Evolutionary conservation across 2,113 vertebrate species (phyloP), one percentile per base, ranked within the genome.

Genomic region (Rostratula benghalensis): DNA sequence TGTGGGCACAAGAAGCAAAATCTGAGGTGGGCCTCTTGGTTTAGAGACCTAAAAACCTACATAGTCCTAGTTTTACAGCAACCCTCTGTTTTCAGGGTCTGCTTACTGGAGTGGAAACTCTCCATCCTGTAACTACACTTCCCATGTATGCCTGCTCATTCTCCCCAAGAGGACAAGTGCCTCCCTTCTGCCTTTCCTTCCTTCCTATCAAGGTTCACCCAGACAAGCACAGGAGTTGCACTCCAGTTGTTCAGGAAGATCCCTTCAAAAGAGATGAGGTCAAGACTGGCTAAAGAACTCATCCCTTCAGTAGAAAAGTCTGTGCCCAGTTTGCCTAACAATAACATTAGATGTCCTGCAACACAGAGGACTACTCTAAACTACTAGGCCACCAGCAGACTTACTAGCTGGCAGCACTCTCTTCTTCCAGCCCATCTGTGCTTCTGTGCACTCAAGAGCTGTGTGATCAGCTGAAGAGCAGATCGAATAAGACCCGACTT

Each of bases 141-240:
- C 20, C 35, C 24, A 19, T 13, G 18, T 50, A 27, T 6, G 10
- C 10, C 46, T 74, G 12, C 14, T n/a, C 14, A 8, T 78, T 28
- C 23, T 67, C 27, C 35, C 33, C 5, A 8, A 73, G 22, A 45
- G 31, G 11, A 48, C 25, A 51, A 76, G 7, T 4, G 5, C 22
- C 13, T 57, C 35, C 9, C 50, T 77, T 17, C 24, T 56, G 13
- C 17, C 73, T 76, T 54, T 33, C 19, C 14, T 69, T 46, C 25
- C 25, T 39, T 73, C 39, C 51, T 59, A 18, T 11, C 25, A 21
- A 35, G 28, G 15, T 35, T 81, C 56, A 77, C 24, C 37, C 37
- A 35, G 46, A 39, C 23, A 76, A 79, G 50, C 28, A 41, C 7
- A 54, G 0, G 0, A 43, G 4, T 28, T 80, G 35, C 31, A 28